Conservation (phyloP, 2,888 invertebrate species). For the Dolichopus griseipennis region DNA sequence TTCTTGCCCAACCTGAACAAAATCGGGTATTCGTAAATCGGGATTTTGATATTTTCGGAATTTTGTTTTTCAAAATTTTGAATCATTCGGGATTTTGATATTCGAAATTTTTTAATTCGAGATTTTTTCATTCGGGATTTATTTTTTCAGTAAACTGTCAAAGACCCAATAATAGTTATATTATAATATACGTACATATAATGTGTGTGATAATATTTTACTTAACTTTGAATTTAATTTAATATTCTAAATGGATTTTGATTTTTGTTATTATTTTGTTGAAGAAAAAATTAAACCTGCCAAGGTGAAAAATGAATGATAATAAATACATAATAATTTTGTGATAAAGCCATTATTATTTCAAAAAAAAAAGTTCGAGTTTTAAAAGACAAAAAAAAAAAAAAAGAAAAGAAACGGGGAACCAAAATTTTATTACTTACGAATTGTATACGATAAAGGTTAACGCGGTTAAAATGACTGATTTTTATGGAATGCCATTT, state of each 20-base stretch:
- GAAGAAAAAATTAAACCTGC: neutral
- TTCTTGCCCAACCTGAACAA: no score
- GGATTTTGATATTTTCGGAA: no score
- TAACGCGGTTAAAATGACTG: neutral
- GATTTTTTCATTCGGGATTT: no score
- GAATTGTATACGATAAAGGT: neutral
- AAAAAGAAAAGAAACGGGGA: no score
- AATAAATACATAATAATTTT: neutral
- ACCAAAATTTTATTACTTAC: no score
- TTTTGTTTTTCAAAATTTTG: no score
- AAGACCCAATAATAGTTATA: neutral
- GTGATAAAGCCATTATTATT: neutral
- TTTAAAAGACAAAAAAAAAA: neutral
- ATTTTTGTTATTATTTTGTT: neutral
- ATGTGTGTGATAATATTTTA: neutral
- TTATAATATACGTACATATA: no score
- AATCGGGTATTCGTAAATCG: no score
- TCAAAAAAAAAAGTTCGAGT: neutral
- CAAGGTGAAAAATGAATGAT: conserved; percentile 4
- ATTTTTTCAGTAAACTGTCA: no score
- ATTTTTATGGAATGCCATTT: conserved; percentile 3
- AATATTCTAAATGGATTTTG: conserved; percentile 1
- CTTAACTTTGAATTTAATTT: neutral
- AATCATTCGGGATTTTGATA: no score
- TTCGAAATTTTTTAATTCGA: no score